Base-by-base conservation (phyloP, 37 sponge, comb jelly and placozoan genomes). In the Axinella damicornis region DNA sequence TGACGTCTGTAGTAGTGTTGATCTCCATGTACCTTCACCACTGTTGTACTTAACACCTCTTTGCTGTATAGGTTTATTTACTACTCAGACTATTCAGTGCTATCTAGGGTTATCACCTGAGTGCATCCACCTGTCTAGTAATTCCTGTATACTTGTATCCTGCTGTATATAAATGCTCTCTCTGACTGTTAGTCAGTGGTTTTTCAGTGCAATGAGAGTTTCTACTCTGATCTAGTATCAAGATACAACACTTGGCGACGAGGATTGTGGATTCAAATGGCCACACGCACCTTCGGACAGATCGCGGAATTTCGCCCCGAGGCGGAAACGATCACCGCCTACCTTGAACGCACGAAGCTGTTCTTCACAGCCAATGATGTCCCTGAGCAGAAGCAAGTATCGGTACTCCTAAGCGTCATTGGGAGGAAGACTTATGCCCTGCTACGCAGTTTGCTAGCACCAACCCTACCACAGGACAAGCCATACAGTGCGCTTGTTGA, bases 181-280 rank as follows among this genome's bases (percentile, higher is more conserved):
- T n/a, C n/a, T n/a, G n/a, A n/a, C n/a, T n/a, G n/a, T n/a, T n/a
- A n/a, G n/a, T n/a, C n/a, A n/a, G n/a, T n/a, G n/a, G n/a, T n/a
- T n/a, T n/a, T n/a, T n/a, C n/a, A n/a, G n/a, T n/a, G n/a, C n/a
- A n/a, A n/a, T n/a, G n/a, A n/a, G n/a, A n/a, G n/a, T n/a, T n/a
- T n/a, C n/a, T n/a, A n/a, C n/a, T n/a, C n/a, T n/a, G n/a, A n/a
- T n/a, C n/a, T n/a, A n/a, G n/a, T n/a, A n/a, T n/a, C n/a, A n/a
- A n/a, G n/a, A n/a, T 14, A 25, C 27, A 2, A 61, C 63, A 61
- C 4, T 14, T 67, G 68, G 68, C 68, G 68, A 67, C 68, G 68
- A 67, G 68, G 68, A 32, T 18, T 31, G 68, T 9, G n/a, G n/a
- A n/a, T n/a, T 22, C 65, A 28, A 18, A 64, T 64, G 65, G n/a